phyloP scores from a whole-genome alignment of 2,888 invertebrate genomes.

The Anoplius nigerrimus region DNA sequence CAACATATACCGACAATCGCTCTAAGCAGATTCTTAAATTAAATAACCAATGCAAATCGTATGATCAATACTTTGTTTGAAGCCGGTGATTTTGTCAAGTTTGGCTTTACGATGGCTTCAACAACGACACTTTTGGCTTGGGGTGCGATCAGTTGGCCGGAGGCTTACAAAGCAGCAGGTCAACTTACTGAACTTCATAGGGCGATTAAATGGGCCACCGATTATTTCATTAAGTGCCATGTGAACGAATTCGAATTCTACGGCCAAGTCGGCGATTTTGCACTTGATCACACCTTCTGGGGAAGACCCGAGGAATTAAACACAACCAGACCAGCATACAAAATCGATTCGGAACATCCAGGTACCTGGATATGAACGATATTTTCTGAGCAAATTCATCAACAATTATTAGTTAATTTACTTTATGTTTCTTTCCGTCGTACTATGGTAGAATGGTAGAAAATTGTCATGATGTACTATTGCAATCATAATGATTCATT shows the following conservation, averaged over 20 bases:
- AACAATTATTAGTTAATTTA: no score
- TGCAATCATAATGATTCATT: no score
- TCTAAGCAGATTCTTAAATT: no score
- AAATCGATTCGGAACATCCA: slow-evolving; percentile 77
- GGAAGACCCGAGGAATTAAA: slow-evolving; percentile 80
- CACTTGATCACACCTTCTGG: slow-evolving; percentile 79
- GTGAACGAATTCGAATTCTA: slow-evolving; percentile 76
- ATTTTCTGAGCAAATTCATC: not conserved
- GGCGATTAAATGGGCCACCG: slow-evolving; percentile 78
- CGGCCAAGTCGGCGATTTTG: slow-evolving; percentile 79
- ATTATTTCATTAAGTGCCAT: slow-evolving; percentile 80
- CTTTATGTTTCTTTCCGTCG: slow-evolving; percentile 7
- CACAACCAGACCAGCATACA: slow-evolving; percentile 78
- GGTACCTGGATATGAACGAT: slow-evolving; percentile 62
- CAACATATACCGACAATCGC: no score
- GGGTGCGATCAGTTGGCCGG: slow-evolving; percentile 77
- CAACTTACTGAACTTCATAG: slow-evolving; percentile 74
- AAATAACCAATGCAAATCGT: not conserved
- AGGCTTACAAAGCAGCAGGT: slow-evolving; percentile 75
- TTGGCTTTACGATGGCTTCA: slow-evolving; percentile 78
- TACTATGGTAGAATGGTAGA: no score
- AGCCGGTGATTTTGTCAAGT: slow-evolving; percentile 78
- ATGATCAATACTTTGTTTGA: not conserved
- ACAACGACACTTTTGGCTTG: slow-evolving; percentile 77
- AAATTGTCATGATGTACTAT: no score